Base-by-base conservation (phyloP, 2,888 invertebrate species). In the Drosophila recens region DNA sequence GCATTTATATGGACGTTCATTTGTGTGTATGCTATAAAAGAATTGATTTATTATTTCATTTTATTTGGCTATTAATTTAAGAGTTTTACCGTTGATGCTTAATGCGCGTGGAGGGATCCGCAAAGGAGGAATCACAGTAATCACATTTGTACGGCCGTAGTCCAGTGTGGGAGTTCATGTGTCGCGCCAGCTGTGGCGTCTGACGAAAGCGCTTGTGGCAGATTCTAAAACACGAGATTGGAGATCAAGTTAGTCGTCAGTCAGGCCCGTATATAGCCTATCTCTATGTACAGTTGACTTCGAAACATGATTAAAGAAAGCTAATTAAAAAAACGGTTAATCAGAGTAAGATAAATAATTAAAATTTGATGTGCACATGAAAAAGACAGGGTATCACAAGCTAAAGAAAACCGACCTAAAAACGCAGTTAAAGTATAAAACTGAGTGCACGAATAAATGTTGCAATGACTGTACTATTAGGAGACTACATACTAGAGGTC, bases 81-180 rank as follows among this genome's bases (percentile, higher is more conserved):
- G 8, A 0, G 4, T 4, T 57, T 48, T 71, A 92, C 91, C 92
- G 81, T 76, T 92, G 86, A 65, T 92, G 92, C 68, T 92, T 92
- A 3, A 91, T 91, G 9, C 92, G 81, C 2, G 92, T 92, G 0
- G 92, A 92, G 3, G 91, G 92, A 82, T 92, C 92, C 1, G 91
- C 91, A 66, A 92, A 92, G 17, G 89, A 78, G 4, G 92, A 81
- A n/a, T 87, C 79, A 54, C 92, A 92, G 64, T 76, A 91, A 33
- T 90, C 86, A 45, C 92, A 92, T 36, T 90, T 88, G 56, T 91
- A 92, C 0, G 92, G 92, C 1, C 92, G 89, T 34, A 84, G 82
- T 3, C 92, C 91, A 1, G 90, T 92, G 59, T 92, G 91, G 0
- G 91, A 89, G 64, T 87, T 87, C 87, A 87, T 87, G 57, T 92